Evolutionary conservation across 2,113 vertebrate genomes (phyloP).

Genomic region (Erythrocercus mccallii): DNA sequence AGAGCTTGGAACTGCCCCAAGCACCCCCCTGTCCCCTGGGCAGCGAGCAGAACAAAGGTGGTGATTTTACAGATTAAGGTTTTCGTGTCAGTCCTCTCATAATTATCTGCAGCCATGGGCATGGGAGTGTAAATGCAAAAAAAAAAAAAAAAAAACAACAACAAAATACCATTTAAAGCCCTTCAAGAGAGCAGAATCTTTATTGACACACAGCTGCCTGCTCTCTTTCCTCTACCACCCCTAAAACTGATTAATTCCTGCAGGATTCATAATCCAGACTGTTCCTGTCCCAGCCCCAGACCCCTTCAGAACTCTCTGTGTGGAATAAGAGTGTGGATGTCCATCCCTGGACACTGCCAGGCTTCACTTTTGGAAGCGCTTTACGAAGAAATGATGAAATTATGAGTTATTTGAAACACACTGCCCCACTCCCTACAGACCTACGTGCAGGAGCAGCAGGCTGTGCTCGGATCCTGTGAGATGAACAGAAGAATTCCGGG

Average conservation of each 20-base stretch:
- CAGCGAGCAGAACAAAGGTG: fast-evolving
- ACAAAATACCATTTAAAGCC: background rate
- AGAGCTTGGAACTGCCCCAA: no score
- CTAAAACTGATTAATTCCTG: fast-evolving
- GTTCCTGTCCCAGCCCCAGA: background rate
- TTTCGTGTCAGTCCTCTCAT: fast-evolving
- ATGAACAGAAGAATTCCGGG: background rate
- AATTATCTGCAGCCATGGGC: fast-evolving
- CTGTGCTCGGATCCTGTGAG: fast-evolving
- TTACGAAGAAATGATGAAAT: fast-evolving
- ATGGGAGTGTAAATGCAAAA: background rate
- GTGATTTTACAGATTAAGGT: background rate
- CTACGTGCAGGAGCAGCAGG: background rate
- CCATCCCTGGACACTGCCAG: fast-evolving
- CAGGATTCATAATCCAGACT: background rate
- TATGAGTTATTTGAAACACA: fast-evolving
- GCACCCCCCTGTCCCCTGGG: fast-evolving
- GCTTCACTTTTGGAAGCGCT: background rate
- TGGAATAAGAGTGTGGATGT: background rate
- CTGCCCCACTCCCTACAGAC: fast-evolving
- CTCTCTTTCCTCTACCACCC: fast-evolving
- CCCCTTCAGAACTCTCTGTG: background rate
- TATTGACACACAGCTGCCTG: background rate
- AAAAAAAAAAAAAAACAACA: fast-evolving
- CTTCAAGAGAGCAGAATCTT: background rate